Conservation (phyloP, 2,113 vertebrate species). For the Ginglymostoma cirratum region DNA sequence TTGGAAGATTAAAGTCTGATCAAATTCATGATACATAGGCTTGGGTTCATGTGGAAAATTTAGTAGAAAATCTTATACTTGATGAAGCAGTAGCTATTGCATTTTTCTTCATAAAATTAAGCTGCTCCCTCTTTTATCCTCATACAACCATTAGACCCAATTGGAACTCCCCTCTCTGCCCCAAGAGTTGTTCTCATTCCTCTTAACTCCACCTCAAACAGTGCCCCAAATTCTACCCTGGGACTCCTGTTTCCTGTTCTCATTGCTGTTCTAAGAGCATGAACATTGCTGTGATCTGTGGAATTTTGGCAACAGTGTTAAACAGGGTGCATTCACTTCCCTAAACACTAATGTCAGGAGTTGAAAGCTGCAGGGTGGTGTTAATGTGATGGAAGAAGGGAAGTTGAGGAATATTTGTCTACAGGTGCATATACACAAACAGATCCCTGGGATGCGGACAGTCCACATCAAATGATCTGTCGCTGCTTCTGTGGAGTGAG, state of each 20-base stretch:
- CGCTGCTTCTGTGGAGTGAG: background rate
- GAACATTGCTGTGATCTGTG: background rate
- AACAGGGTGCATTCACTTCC: background rate
- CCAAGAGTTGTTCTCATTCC: background rate
- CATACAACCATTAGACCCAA: background rate
- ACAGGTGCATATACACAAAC: no score
- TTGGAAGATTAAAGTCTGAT: no score
- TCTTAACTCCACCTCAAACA: background rate
- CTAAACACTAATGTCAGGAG: background rate
- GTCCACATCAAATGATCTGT: background rate
- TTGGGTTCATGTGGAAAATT: no score
- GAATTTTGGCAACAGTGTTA: background rate
- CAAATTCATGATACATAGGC: no score
- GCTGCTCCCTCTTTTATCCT: background rate
- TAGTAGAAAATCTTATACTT: no score
- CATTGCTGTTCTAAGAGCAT: background rate
- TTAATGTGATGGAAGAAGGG: background rate
- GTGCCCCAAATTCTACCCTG: background rate
- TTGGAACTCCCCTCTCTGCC: background rate
- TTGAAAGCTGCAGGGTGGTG: background rate
- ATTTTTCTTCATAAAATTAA: background rate
- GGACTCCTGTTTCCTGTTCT: background rate
- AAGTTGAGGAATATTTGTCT: background rate
- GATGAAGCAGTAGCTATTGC: no score
- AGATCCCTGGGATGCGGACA: background rate